Conservation (phyloP, 2,888 invertebrate species). For the Corythucha ciliata region DNA sequence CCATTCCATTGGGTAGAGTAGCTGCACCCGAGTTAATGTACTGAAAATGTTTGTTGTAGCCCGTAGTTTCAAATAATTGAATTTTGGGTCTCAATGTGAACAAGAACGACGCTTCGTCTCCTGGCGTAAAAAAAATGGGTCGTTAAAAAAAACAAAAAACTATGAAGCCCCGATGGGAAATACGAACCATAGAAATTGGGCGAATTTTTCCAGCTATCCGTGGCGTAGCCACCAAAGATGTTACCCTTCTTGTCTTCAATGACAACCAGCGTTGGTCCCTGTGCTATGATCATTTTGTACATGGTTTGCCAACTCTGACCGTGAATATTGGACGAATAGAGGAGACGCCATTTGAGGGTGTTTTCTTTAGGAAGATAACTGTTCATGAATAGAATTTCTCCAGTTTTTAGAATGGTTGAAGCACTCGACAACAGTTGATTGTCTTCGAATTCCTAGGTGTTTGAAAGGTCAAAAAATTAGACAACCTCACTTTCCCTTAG, state of each 20-base stretch:
- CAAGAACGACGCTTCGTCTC: conserved; percentile 64
- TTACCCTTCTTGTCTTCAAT: conserved; percentile 19
- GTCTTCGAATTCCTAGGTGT: no score
- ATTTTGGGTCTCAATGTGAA: conserved; percentile 75
- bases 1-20: conserved; percentile 86
- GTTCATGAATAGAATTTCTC: conserved; percentile 22
- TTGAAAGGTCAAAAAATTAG: background rate
- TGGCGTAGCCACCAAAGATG: conserved; percentile 25
- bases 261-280: conserved; percentile 27
- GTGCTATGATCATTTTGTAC: conserved; percentile 13
- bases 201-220: conserved; percentile 24
- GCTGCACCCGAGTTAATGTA: conserved; percentile 87
- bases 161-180: background rate
- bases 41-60: conserved; percentile 82
- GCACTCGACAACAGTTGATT: no score
- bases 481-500: conserved; percentile 12
- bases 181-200: conserved; percentile 27
- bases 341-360: conserved; percentile 23
- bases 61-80: conserved; percentile 65
- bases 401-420: conserved; percentile 19
- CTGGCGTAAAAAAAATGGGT: conserved; percentile 37
- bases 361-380: conserved; percentile 14
- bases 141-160: conserved; percentile 26
- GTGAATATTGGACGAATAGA: conserved; percentile 23
- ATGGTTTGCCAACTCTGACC: conserved; percentile 27